Evolutionary conservation across 2,888 invertebrate genomes (phyloP).

Genomic region (Acanthosoma haemorrhoidale): DNA sequence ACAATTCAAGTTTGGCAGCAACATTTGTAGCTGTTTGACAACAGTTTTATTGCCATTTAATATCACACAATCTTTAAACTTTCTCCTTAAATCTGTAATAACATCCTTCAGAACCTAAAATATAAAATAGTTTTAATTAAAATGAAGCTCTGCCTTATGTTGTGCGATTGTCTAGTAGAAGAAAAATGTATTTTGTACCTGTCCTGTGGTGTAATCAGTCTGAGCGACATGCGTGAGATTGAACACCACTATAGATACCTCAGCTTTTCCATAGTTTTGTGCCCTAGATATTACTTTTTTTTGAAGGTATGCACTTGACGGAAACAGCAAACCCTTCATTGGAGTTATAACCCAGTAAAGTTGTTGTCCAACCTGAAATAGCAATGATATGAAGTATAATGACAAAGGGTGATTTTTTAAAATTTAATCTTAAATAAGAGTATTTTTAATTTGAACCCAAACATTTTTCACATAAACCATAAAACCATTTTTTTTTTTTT

Average conservation of each 20-base stretch:
- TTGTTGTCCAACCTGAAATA: background rate
- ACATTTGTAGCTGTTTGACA: background rate
- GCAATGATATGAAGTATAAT: no score
- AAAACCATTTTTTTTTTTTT: no score
- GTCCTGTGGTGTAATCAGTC: conserved; percentile 15
- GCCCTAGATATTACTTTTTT: conserved; percentile 7
- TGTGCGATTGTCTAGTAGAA: no score
- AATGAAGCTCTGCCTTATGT: no score
- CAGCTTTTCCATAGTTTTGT: background rate
- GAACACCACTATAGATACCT: background rate
- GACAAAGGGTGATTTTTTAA: no score
- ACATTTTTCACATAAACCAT: no score
- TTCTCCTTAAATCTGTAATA: background rate
- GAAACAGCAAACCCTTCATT: conserved; percentile 5
- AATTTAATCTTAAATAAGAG: no score
- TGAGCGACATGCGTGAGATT: conserved; percentile 11
- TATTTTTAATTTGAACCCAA: no score
- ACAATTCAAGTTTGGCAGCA: background rate
- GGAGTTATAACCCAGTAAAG: conserved; percentile 18
- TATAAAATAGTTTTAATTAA: background rate
- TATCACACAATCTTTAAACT: conserved; percentile 11
- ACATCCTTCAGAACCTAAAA: background rate
- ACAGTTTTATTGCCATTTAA: background rate
- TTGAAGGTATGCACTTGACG: conserved; percentile 8
- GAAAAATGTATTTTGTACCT: no score